Conservation (phyloP, 2,797 vertebrate species). For the Pseudocheirus occidentalis region DNA sequence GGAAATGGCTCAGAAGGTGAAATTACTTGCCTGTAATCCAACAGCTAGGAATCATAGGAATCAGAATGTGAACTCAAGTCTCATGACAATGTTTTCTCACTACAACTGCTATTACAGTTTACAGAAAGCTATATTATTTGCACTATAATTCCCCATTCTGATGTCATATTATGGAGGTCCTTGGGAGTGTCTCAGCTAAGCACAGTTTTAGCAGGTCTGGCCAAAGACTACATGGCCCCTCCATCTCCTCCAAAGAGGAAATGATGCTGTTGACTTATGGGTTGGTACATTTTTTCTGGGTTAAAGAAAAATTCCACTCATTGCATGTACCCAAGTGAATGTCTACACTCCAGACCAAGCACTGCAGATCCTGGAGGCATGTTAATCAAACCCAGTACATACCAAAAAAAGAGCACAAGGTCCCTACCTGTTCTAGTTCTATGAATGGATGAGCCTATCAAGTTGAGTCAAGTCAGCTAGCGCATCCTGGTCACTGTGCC, state of each 20-base stretch:
- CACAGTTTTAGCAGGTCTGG: not conserved
- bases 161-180: not conserved
- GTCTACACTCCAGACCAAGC: constrained; percentile 73
- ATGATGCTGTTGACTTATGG: constrained; percentile 60
- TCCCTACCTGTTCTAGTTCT: not conserved
- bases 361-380: constrained; percentile 80
- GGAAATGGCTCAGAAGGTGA: not conserved
- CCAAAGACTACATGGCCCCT: not conserved
- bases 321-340: constrained; percentile 63
- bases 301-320: constrained; percentile 63
- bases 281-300: constrained; percentile 50
- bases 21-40: not conserved
- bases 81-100: not conserved
- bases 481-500: not conserved
- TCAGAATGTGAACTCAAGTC: not conserved
- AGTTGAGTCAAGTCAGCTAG: not conserved
- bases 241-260: constrained; percentile 67
- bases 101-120: not conserved
- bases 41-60: not conserved
- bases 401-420: not conserved
- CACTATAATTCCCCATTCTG: not conserved
- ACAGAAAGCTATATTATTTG: not conserved
- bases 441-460: not conserved
- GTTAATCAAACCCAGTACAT: constrained; percentile 83
- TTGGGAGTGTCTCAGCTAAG: not conserved